Percentiles rank a stretch among this genome's conserved stretches.
Conservation (phyloP, 2,888 invertebrate species). For the Melikaiella ostensackeni region DNA sequence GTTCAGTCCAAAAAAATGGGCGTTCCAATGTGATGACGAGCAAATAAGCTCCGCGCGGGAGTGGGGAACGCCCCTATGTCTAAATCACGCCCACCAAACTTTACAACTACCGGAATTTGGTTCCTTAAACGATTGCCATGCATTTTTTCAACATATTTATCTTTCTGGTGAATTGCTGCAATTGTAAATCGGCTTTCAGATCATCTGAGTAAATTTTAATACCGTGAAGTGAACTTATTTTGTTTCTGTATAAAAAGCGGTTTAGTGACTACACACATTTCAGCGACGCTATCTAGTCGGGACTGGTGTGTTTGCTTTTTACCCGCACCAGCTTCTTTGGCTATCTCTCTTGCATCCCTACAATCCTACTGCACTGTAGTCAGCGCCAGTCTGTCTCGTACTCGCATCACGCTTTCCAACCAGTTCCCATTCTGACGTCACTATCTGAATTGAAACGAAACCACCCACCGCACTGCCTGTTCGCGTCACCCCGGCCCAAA, state of each 20-base stretch:
- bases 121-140: not conserved
- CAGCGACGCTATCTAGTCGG: conserved; percentile 29
- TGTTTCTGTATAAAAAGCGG: not conserved
- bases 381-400: conserved; percentile 24
- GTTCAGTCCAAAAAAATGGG: too few species aligned
- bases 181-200: not conserved
- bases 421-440: conserved; percentile 31
- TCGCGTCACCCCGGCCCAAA: conserved; percentile 43
- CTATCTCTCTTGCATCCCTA: conserved; percentile 15
- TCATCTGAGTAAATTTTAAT: not conserved
- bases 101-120: not conserved
- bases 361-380: not conserved
- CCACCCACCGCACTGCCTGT: conserved; percentile 26
- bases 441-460: conserved; percentile 38
- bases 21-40: too few species aligned
- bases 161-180: not conserved
- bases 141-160: not conserved
- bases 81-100: not conserved
- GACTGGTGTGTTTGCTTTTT: conserved; percentile 26
- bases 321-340: not conserved
- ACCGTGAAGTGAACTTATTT: conserved; percentile 1
- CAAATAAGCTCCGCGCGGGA: too few species aligned
- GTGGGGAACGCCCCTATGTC: too few species aligned
- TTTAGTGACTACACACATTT: conserved; percentile 5
- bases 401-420: conserved; percentile 4